Evolutionary conservation across 2,888 invertebrate species (phyloP).

Genomic region (Sericinus montela): DNA sequence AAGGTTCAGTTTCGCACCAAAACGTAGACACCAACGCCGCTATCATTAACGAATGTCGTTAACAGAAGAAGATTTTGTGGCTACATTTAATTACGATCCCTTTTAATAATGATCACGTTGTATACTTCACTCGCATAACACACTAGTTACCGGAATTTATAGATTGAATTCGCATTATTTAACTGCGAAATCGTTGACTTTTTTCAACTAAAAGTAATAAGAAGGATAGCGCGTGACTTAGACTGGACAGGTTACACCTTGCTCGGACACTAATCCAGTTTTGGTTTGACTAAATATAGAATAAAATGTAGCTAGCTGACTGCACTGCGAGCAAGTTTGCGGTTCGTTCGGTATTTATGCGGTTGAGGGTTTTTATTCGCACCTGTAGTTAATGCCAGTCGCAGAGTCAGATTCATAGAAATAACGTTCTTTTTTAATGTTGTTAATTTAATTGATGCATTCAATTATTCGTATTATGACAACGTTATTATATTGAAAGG

Average conservation of each 20-base stretch:
- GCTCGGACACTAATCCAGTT: constrained; percentile 53
- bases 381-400: constrained; percentile 57
- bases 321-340: constrained; percentile 51
- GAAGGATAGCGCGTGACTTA: constrained; percentile 42
- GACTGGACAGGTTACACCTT: constrained; percentile 52
- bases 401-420: constrained; percentile 27
- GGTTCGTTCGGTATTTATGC: constrained; percentile 49
- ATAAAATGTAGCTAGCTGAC: constrained; percentile 53
- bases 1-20: constrained; percentile 66
- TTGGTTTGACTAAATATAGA: constrained; percentile 62
- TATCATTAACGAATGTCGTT: constrained; percentile 56
- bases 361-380: constrained; percentile 57
- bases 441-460: too few relatives aligned
- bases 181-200: constrained; percentile 17
- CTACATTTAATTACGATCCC: constrained; percentile 49
- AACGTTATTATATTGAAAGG: constrained; percentile 16
- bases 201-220: constrained; percentile 36
- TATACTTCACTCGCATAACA: constrained; percentile 34
- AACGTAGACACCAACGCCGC: constrained; percentile 40
- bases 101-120: constrained; percentile 32
- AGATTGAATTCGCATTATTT: constrained; percentile 9
- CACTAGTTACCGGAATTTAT: background rate
- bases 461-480: too few relatives aligned
- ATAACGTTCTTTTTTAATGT: too few relatives aligned
- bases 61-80: constrained; percentile 47